Base-by-base conservation (phyloP, 2,113 vertebrate species). In the Misgurnus mizolepis region DNA sequence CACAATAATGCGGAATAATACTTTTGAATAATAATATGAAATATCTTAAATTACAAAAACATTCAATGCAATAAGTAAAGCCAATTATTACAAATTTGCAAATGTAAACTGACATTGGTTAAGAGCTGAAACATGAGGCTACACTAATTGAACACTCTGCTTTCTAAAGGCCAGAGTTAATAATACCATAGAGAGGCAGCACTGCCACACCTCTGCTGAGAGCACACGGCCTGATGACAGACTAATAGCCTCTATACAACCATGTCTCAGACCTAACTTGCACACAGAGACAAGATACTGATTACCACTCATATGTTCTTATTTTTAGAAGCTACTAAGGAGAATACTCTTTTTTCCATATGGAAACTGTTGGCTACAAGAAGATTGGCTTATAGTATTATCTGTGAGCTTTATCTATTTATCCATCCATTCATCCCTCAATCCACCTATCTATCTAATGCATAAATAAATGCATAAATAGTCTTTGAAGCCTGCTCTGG, bases 291-390 rank as follows among this genome's bases (percentile, higher is more conserved):
- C 67, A 56, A 73, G 68, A 69, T 55, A 65, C 62, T 65, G 62
- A 76, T 76, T 76, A 66, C 15, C 45, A 66, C 45, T 47, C 61
- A 66, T 61, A 55, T 66, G 67, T 15, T 67, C 66, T 58, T 83
- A 83, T 83, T 83, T 76, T 76, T 80, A 83, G 76, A 83, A 74
- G 62, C 14, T 62, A 77, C 61, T 39, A 76, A 76, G 55, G 41
- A 75, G 40, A 67, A 43, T 55, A 50, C 70, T 47, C 40, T 50
- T 47, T 66, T 67, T 56, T 56, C 53, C 15, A 15, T 15, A 6
- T 0, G 15, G 49, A 50, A 12, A 34, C 27, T 3, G 3, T 34
- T 34, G 27, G 27, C 27, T 34, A 34, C 27, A 34, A 56, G 5
- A 56, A 17, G 45, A 47, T 34, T 34, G 27, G 27, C 27, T 34